Evolutionary conservation across 2,113 vertebrate species (phyloP).

Genomic region (Lipophrys pholis): DNA sequence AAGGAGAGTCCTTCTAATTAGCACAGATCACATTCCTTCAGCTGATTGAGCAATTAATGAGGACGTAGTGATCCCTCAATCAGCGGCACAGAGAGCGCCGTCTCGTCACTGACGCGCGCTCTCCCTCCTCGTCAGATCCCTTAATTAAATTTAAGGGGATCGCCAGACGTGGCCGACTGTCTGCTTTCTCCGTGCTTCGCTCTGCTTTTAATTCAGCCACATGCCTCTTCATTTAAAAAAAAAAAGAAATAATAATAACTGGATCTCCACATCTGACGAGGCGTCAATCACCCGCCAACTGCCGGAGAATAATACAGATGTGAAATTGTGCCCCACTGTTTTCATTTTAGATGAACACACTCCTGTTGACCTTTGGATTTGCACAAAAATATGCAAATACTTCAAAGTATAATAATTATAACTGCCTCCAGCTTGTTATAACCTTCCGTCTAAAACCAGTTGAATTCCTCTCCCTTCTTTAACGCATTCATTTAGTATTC

Average conservation of each 20-base stretch:
- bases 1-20: constrained; percentile 88
- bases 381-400: not conserved
- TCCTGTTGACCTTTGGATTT: not conserved
- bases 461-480: not conserved
- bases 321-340: not conserved
- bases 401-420: constrained; percentile 2
- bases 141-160: constrained; percentile 69
- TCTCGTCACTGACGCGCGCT: constrained; percentile 35
- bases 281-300: not conserved
- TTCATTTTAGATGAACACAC: too few relatives aligned
- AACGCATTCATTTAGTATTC: not conserved
- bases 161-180: constrained; percentile 20
- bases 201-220: constrained; percentile 32
- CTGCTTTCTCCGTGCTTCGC: constrained; percentile 20
- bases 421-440: not conserved
- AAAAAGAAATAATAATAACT: constrained; percentile 12
- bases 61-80: constrained; percentile 69
- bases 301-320: constrained; percentile 7
- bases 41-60: constrained; percentile 87
- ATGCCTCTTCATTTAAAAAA: not conserved
- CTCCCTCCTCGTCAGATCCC: constrained; percentile 47
- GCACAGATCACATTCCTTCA: constrained; percentile 83
- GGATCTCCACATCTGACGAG: constrained; percentile 20
- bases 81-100: constrained; percentile 57
- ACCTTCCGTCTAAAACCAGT: not conserved